phyloP scores from a whole-genome alignment of 2,888 invertebrate species.

The Drosophila cognata region DNA sequence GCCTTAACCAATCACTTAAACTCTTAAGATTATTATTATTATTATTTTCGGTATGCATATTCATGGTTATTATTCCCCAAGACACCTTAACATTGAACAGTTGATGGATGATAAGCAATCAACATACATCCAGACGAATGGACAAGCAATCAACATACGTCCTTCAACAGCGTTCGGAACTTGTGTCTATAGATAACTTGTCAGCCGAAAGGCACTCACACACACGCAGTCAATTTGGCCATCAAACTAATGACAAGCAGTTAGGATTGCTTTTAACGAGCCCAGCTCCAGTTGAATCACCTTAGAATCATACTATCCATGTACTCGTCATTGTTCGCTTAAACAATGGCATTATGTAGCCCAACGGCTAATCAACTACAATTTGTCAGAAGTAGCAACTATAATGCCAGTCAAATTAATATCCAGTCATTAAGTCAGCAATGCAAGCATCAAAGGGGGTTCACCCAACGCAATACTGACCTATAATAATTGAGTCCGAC shows the following conservation, averaged over 20 bases:
- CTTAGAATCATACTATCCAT: constrained; percentile 36
- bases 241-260: constrained; percentile 45
- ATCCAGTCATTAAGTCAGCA: constrained; percentile 73
- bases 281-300: constrained; percentile 36
- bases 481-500: constrained; percentile 51
- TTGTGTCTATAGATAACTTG: constrained; percentile 16
- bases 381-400: constrained; percentile 61
- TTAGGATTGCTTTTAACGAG: constrained; percentile 45
- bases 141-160: constrained; percentile 24
- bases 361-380: constrained; percentile 60
- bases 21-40: neutral
- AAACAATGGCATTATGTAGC: constrained; percentile 49
- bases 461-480: constrained; percentile 55
- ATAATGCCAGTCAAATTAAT: constrained; percentile 62
- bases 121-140: constrained; percentile 21
- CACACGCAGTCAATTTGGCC: constrained; percentile 30
- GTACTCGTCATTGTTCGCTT: constrained; percentile 35
- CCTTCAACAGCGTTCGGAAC: constrained; percentile 19
- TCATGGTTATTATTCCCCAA: neutral
- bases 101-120: constrained; percentile 17
- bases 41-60: neutral
- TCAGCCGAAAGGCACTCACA: neutral
- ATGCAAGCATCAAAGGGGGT: constrained; percentile 20
- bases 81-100: neutral
- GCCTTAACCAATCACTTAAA: neutral